A percentile compares a stretch with the other conserved stretches of the same genome.
Conservation (phyloP, 2,888 invertebrate genomes). For the Agapetus fuscipes region DNA sequence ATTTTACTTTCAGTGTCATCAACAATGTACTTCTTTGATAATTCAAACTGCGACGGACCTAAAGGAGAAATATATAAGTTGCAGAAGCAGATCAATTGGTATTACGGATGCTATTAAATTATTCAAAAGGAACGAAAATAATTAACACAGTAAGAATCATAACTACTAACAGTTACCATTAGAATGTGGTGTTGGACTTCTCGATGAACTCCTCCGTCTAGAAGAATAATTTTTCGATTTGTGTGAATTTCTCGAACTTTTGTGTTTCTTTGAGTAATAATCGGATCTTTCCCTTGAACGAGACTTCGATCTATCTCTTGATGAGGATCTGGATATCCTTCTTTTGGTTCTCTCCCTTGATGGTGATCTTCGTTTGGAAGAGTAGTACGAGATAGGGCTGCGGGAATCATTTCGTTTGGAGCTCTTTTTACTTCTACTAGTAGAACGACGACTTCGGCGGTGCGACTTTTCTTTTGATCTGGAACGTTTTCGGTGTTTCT, state of each 20-base stretch:
- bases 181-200: conserved; percentile 8
- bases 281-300: conserved; percentile 26
- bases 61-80: too few species aligned
- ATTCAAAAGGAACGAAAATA: too few species aligned
- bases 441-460: conserved; percentile 16
- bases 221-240: conserved; percentile 7
- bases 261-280: conserved; percentile 30
- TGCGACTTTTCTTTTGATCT: conserved; percentile 8
- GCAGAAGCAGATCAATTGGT: too few species aligned
- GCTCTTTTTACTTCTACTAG: conserved; percentile 36
- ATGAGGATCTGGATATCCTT: conserved; percentile 38
- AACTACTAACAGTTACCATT: too few species aligned
- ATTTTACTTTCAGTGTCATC: conserved; percentile 41
- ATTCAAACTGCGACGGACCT: background rate
- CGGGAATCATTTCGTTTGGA: conserved; percentile 27
- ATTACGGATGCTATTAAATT: too few species aligned
- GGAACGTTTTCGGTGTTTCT: conserved; percentile 10
- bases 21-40: conserved; percentile 27
- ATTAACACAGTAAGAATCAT: too few species aligned
- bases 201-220: conserved; percentile 11
- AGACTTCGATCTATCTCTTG: conserved; percentile 36
- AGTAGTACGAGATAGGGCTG: conserved; percentile 12
- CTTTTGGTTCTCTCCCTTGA: conserved; percentile 33
- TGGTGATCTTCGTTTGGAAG: conserved; percentile 28
- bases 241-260: conserved; percentile 18